Evolutionary conservation across 2,888 invertebrate species (phyloP).

Genomic region (Molanna angustata): DNA sequence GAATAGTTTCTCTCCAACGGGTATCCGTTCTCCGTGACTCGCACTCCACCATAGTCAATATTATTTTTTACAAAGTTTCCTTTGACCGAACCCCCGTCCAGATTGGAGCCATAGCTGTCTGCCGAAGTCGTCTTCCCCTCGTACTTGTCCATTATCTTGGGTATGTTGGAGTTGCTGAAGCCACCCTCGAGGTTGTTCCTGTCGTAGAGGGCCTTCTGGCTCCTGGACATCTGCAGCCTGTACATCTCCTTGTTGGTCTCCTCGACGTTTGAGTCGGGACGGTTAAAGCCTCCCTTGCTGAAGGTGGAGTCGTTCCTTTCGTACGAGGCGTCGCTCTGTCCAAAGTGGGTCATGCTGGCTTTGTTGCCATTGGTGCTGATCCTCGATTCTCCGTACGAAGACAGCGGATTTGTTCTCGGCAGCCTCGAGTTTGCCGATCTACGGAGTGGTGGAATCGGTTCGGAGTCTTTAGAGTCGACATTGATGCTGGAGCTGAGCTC

Average conservation of each 20-base stretch:
- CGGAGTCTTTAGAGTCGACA: conserved; percentile 14
- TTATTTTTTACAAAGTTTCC: conserved; percentile 18
- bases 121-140: conserved; percentile 4
- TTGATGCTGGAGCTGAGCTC: conserved; percentile 16
- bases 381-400: conserved; percentile 42
- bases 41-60: conserved; percentile 34
- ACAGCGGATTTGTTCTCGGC: conserved; percentile 60
- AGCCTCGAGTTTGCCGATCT: conserved; percentile 52
- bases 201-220: conserved; percentile 52
- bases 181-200: conserved; percentile 49
- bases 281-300: conserved; percentile 48
- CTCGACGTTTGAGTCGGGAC: conserved; percentile 54
- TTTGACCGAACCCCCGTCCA: conserved; percentile 2
- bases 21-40: conserved; percentile 45
- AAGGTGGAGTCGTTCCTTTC: conserved; percentile 48
- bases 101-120: conserved; percentile 6
- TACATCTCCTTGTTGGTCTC: conserved; percentile 57
- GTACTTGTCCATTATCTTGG: conserved; percentile 26
- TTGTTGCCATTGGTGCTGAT: conserved; percentile 52
- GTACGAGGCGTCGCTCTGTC: conserved; percentile 42
- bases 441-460: conserved; percentile 38
- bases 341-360: conserved; percentile 52
- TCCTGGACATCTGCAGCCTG: conserved; percentile 51
- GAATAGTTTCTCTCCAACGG: conserved; percentile 51
- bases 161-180: conserved; percentile 30